A percentile compares a stretch with the other conserved stretches of the same genome.
These are phyloP conservation scores for Tachycineta bicolor DNA, from an alignment of 2,113 vertebrate species.

Conservation along the genomic window DNA sequence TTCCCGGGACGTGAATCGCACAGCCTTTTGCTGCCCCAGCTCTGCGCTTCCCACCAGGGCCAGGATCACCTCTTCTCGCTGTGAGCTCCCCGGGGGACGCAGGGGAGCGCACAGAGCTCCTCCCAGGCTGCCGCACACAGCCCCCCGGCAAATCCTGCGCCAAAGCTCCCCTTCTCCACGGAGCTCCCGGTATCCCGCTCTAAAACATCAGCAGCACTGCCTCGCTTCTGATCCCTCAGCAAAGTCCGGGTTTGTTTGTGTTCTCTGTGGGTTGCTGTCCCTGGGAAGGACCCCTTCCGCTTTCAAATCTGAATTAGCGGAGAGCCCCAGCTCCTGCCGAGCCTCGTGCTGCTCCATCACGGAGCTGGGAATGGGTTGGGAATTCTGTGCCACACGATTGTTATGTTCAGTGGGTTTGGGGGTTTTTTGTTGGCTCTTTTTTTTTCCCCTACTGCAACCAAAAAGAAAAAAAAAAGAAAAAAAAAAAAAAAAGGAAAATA, in stretches of 20 bases:
- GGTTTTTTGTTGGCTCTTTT: too few relatives aligned
- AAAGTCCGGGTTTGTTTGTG: neutral
- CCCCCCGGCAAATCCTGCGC: neutral
- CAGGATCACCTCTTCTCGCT: neutral
- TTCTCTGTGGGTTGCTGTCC: neutral
- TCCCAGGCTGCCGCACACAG: neutral
- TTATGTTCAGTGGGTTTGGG: too few relatives aligned
- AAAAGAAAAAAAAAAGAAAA: too few relatives aligned
- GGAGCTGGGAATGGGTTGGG: neutral
- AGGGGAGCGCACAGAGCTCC: accelerated
- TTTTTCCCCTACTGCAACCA: neutral
- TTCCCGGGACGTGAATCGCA: neutral
- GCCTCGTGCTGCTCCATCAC: neutral
- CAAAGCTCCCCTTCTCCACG: neutral
- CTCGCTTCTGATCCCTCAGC: neutral
- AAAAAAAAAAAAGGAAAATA: neutral
- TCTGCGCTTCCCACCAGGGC: neutral
- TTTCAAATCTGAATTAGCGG: slow-evolving; percentile 30
- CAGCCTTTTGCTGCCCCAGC: neutral
- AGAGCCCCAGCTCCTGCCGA: neutral
- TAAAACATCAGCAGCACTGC: accelerated
- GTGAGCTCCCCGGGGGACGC: neutral
- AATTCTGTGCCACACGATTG: neutral
- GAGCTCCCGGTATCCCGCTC: accelerated
- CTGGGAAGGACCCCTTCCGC: neutral